Base-by-base conservation (phyloP, 37 sponge, comb jelly and placozoan species). In the Agelas oroides region DNA sequence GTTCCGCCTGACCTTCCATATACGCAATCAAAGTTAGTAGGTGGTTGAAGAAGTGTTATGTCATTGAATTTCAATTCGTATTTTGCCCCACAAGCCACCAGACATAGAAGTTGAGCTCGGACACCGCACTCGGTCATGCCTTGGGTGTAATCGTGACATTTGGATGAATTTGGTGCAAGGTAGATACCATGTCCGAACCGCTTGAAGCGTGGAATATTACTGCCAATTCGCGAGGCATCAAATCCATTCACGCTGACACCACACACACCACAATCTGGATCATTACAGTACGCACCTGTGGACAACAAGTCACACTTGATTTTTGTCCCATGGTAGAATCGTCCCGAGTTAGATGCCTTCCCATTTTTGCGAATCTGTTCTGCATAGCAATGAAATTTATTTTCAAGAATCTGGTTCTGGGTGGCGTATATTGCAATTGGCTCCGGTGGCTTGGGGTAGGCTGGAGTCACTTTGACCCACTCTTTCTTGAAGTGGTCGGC, bases 121-220 rank as follows among this genome's bases (percentile, higher is more conserved):
- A 79, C 57, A 34, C 85, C 65, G 69, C 46, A 79, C 12, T 25
- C 76, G 1, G 70, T 68, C 17, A 21, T 57, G 12, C 94, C 94
- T 69, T 83, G 82, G 33, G 90, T 90, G 79, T 94, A 94, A 38
- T 94, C 94, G 37, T 94, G 94, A 71, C 90, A 94, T 33, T 94
- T 94, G 5, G 94, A 94, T 14, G 91, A 90, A 67, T 94, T 84
- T 46, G 91, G 91, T 33, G 90, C 91, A 1, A 94, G 79, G 59
- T 94, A 94, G 41, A 94, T 82, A 16, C 87, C 94, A 1, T 84
- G 33, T 0, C 94, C 94, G 78, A 89, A 80, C 16, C 94, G 79
- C 32, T 84, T 75, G 73, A 94, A 92, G 34, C 82, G 41, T 2
- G 82, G 85, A 21, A 93, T 88, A 40, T 89, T 88, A 0, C 30